Conservation (phyloP, 2,797 vertebrate genomes). For the Parotocinclus haroldoi region DNA sequence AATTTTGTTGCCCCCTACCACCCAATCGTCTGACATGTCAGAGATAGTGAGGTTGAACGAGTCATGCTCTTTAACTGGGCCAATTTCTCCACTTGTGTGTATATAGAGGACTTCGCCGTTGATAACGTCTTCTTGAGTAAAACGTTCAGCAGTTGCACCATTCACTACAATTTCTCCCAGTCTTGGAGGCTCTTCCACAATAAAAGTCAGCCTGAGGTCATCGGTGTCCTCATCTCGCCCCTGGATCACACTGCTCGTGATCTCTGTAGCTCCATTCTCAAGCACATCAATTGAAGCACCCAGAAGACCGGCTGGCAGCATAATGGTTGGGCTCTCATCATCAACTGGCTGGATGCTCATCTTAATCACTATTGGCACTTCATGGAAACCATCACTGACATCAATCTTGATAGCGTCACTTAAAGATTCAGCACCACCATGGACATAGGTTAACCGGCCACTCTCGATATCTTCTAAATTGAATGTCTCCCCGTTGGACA, state of each 20-base stretch:
- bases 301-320: constrained; percentile 67
- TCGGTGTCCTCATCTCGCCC: constrained; percentile 79
- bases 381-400: constrained; percentile 79
- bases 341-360: constrained; percentile 75
- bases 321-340: constrained; percentile 72
- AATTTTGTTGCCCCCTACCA: constrained; percentile 75
- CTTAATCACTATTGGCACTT: constrained; percentile 74
- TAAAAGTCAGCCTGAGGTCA: constrained; percentile 78
- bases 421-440: constrained; percentile 71
- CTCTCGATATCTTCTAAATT: constrained; percentile 72
- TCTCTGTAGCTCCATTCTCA: constrained; percentile 79
- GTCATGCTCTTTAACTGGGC: constrained; percentile 72
- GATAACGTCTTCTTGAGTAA: constrained; percentile 83
- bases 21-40: constrained; percentile 77
- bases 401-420: constrained; percentile 75
- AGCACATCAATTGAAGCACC: constrained; percentile 77
- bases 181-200: constrained; percentile 78
- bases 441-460: constrained; percentile 73
- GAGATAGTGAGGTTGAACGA: constrained; percentile 81
- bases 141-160: constrained; percentile 70
- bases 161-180: constrained; percentile 78
- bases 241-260: constrained; percentile 77
- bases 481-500: constrained; percentile 78
- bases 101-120: constrained; percentile 75
- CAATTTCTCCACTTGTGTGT: constrained; percentile 83